Evolutionary conservation across 2,113 vertebrate species (phyloP).

Genomic region (Lophotis ruficrista): DNA sequence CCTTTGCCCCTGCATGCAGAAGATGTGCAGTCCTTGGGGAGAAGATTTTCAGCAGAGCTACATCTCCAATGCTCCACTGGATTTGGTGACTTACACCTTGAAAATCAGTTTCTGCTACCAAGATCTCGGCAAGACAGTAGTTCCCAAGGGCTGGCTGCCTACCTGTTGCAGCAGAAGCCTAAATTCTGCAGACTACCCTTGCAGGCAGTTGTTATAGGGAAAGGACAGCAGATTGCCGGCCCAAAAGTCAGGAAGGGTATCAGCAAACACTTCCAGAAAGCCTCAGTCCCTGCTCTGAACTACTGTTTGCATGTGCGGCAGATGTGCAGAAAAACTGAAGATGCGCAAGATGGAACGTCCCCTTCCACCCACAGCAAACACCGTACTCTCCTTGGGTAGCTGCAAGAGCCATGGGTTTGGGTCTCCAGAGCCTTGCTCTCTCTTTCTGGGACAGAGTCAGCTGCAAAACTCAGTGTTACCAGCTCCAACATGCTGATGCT

Average conservation of each 20-base stretch:
- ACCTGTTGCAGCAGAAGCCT: neutral
- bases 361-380: neutral
- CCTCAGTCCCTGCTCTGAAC: neutral
- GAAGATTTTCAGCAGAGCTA: neutral
- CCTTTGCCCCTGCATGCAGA: neutral
- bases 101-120: neutral
- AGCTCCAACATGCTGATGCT: rapidly evolving
- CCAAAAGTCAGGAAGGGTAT: neutral
- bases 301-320: neutral
- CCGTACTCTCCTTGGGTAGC: neutral
- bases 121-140: neutral
- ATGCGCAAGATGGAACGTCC: neutral
- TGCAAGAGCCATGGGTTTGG: neutral
- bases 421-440: neutral
- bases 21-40: neutral
- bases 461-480: neutral
- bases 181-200: neutral
- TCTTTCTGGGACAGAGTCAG: neutral
- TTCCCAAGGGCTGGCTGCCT: neutral
- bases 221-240: neutral
- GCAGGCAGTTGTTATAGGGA: neutral
- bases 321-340: neutral
- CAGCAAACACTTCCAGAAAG: neutral
- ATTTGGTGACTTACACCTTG: neutral
- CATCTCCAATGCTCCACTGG: neutral